A percentile compares a stretch with the other conserved stretches of the same genome.
These are phyloP conservation scores for Pterostichus niger DNA, from an alignment of 2,888 invertebrate genomes.

Conservation along the genomic window DNA sequence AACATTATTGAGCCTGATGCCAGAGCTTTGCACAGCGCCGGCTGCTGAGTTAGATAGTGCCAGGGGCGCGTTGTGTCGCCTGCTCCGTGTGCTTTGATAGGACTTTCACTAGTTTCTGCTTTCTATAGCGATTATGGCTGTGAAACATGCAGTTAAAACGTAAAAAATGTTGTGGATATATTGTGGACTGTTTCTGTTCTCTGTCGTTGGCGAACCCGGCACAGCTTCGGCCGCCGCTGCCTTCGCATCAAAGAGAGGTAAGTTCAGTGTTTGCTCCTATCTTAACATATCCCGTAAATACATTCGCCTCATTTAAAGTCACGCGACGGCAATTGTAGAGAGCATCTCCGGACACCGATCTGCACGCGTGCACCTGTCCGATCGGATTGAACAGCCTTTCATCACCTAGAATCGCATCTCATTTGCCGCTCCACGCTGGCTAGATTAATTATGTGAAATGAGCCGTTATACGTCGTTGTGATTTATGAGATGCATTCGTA, in stretches of 20 bases:
- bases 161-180: constrained; percentile 76
- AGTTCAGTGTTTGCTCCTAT: constrained; percentile 9
- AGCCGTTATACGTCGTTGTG: constrained; percentile 45
- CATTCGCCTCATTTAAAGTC: background rate
- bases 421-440: constrained; percentile 38
- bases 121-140: constrained; percentile 74
- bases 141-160: constrained; percentile 76
- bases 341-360: background rate
- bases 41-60: constrained; percentile 68
- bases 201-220: constrained; percentile 72
- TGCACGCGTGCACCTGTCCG: constrained; percentile 7
- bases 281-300: constrained; percentile 3
- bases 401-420: constrained; percentile 40
- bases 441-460: constrained; percentile 62
- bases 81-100: constrained; percentile 69
- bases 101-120: constrained; percentile 67
- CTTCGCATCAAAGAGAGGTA: constrained; percentile 75
- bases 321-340: background rate
- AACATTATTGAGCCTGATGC: constrained; percentile 68
- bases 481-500: constrained; percentile 49
- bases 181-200: constrained; percentile 74
- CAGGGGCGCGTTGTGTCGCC: constrained; percentile 72
- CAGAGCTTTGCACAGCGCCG: constrained; percentile 69
- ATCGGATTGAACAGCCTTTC: background rate
- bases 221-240: constrained; percentile 72